A percentile compares a stretch with the other conserved stretches of the same genome.
These are phyloP conservation scores for Chloropsis hardwickii DNA, from an alignment of 2,113 vertebrate species.

Conservation along the genomic window DNA sequence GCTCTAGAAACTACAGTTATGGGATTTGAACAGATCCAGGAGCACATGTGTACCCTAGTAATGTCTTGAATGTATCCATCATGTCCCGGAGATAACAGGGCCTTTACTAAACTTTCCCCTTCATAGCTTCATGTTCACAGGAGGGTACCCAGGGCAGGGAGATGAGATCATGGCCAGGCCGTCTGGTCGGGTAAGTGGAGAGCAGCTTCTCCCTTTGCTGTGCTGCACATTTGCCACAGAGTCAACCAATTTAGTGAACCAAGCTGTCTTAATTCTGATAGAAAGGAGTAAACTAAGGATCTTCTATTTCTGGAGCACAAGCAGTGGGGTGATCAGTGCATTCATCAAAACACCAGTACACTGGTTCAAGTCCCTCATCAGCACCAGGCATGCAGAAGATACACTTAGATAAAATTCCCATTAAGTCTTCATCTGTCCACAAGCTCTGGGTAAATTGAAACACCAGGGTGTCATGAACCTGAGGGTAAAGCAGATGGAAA, in stretches of 20 bases:
- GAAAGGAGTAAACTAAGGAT: background rate
- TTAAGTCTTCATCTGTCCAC: background rate
- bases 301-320: background rate
- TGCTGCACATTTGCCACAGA: background rate
- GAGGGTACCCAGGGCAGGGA: background rate
- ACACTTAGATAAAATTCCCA: background rate
- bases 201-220: background rate
- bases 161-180: background rate
- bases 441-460: background rate
- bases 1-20: background rate
- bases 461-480: background rate
- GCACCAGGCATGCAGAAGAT: background rate
- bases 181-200: background rate
- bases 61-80: background rate
- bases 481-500: background rate
- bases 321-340: background rate
- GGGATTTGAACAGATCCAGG: background rate
- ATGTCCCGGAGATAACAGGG: background rate
- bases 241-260: background rate
- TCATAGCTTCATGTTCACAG: background rate
- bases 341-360: background rate
- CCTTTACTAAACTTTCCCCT: background rate
- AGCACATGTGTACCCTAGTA: background rate
- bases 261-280: background rate
- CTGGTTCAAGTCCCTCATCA: background rate